phyloP scores from a whole-genome alignment of 2,888 invertebrate genomes.

The Neocrepidodera transversa region DNA sequence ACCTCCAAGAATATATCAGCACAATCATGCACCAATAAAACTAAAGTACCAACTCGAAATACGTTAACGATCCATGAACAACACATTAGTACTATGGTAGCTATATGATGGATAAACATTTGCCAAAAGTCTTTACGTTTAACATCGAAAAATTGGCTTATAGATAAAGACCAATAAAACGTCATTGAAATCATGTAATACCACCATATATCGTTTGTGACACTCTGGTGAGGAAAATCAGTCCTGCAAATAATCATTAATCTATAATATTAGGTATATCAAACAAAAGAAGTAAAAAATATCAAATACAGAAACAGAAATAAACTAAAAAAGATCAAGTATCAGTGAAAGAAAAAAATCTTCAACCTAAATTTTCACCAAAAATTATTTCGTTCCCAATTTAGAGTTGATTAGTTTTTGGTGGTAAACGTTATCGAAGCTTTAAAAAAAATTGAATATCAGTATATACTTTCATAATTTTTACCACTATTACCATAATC shows the following conservation, averaged over 20 bases:
- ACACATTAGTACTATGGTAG: conserved; percentile 86
- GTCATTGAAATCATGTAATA: conserved; percentile 95
- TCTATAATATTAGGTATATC: too few relatives aligned
- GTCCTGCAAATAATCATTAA: conserved; percentile 55
- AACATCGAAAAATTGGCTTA: conserved; percentile 93
- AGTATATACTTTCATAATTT: too few relatives aligned
- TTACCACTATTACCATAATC: too few relatives aligned
- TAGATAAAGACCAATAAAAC: conserved; percentile 94
- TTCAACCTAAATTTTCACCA: too few relatives aligned
- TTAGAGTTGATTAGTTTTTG: too few relatives aligned
- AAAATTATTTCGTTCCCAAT: too few relatives aligned
- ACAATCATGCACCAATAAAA: conserved; percentile 85
- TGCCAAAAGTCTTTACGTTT: conserved; percentile 96
- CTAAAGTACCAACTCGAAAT: conserved; percentile 88
- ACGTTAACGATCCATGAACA: conserved; percentile 97
- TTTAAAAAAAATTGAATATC: too few relatives aligned
- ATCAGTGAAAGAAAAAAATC: too few relatives aligned
- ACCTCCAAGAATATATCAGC: conserved; percentile 91
- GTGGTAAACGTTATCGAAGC: too few relatives aligned
- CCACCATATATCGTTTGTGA: conserved; percentile 89
- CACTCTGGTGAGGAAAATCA: conserved; percentile 70
- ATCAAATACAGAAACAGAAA: too few relatives aligned
- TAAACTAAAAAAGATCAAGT: too few relatives aligned
- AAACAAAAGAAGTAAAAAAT: too few relatives aligned
- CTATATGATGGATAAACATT: conserved; percentile 97